These are phyloP conservation scores for Vanessa cardui DNA, from an alignment of 2,888 invertebrate species.

Conservation along the genomic window DNA sequence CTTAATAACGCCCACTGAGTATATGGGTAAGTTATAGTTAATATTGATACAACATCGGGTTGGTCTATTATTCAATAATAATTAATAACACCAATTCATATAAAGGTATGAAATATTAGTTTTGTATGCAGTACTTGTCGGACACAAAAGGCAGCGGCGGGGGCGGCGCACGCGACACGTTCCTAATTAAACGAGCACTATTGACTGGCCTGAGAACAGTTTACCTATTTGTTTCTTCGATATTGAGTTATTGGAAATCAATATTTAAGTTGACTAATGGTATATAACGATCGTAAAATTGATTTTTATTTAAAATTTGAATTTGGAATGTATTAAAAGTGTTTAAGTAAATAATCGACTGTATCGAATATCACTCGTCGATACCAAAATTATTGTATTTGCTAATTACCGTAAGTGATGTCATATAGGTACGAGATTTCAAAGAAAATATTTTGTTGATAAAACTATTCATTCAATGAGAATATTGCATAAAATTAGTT, in stretches of 20 bases:
- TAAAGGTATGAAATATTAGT: slow-evolving; percentile 25
- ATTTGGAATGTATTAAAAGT: no score
- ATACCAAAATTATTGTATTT: no score
- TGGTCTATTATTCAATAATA: slow-evolving; percentile 3
- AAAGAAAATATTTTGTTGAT: no score
- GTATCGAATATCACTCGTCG: no score
- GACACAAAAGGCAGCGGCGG: slow-evolving; percentile 43
- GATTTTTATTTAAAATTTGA: no score
- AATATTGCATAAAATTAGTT: no score
- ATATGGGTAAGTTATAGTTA: not conserved
- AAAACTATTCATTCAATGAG: no score
- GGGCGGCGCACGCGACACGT: slow-evolving; percentile 72
- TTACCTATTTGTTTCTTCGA: slow-evolving; percentile 20
- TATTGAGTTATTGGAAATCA: slow-evolving; percentile 21
- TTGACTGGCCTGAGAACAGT: slow-evolving; percentile 53
- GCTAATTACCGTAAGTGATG: no score
- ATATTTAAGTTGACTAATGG: not conserved
- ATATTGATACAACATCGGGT: slow-evolving; percentile 1
- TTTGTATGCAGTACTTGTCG: slow-evolving; percentile 49
- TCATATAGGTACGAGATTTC: no score
- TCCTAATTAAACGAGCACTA: slow-evolving; percentile 73
- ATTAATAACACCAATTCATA: slow-evolving; percentile 15
- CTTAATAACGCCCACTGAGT: slow-evolving; percentile 4
- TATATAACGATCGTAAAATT: not conserved
- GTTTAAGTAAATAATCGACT: no score